Conservation (phyloP, 2,888 invertebrate species). For the Plebejus anna region DNA sequence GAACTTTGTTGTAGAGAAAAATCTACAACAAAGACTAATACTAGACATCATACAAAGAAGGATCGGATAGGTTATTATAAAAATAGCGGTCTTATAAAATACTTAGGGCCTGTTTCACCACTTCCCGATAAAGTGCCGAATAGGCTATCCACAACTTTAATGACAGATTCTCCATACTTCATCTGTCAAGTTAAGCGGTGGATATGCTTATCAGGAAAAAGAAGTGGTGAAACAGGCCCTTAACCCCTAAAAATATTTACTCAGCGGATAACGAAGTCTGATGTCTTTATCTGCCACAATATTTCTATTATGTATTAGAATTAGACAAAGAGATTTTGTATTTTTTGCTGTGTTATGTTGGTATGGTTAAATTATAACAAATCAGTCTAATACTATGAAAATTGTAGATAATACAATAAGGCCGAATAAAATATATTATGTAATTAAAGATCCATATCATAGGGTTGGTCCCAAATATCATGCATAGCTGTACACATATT, state of each 20-base stretch:
- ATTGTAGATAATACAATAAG: not conserved
- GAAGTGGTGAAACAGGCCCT: too few species aligned
- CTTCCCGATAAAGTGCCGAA: too few species aligned
- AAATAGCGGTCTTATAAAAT: not conserved
- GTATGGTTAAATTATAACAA: not conserved
- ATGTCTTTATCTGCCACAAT: not conserved
- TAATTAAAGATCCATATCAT: not conserved
- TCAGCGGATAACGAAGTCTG: not conserved
- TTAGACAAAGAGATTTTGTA: too few species aligned
- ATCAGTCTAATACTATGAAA: conserved; percentile 8
- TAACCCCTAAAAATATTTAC: too few species aligned
- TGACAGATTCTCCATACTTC: too few species aligned
- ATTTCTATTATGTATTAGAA: not conserved
- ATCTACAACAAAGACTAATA: not conserved
- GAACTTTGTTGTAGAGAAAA: not conserved
- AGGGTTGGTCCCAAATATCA: not conserved
- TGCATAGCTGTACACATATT: too few species aligned
- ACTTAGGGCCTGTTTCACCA: too few species aligned
- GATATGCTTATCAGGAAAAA: too few species aligned
- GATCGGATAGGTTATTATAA: not conserved
- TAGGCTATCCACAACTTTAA: too few species aligned
- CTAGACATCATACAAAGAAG: not conserved
- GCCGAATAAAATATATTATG: not conserved
- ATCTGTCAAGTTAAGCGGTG: too few species aligned
- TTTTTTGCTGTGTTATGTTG: not conserved